These are phyloP conservation scores for Palythoa heliodiscus DNA, from an alignment of 92 coral and sea anemone species.

Conservation along the genomic window DNA sequence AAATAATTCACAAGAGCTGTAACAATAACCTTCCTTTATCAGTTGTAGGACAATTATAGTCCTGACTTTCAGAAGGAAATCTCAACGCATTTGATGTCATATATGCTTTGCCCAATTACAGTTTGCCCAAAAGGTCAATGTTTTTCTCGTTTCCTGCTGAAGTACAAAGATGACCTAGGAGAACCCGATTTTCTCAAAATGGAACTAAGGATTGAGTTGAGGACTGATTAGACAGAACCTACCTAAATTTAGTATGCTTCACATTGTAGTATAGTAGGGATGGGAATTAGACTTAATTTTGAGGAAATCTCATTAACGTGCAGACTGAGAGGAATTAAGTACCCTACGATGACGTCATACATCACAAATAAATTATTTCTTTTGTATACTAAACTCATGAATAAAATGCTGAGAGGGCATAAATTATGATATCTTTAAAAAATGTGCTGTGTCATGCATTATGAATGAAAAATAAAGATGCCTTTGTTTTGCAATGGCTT, in stretches of 20 bases:
- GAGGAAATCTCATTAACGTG: no score
- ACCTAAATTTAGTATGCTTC: not conserved
- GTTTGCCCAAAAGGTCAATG: constrained; percentile 39
- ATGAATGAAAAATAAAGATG: no score
- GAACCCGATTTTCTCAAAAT: constrained; percentile 22
- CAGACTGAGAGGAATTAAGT: no score
- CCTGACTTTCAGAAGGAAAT: constrained; percentile 51
- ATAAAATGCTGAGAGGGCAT: no score
- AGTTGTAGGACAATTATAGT: constrained; percentile 45
- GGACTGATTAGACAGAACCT: not conserved
- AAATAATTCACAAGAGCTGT: constrained; percentile 1
- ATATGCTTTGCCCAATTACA: constrained; percentile 39
- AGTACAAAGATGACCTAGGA: constrained; percentile 31
- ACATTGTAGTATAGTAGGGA: no score
- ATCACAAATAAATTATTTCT: no score
- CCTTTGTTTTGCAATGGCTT: no score
- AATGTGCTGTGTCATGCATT: no score
- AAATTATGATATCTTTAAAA: no score
- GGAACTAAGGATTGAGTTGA: constrained; percentile 9
- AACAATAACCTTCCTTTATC: constrained; percentile 43
- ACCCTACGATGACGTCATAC: no score
- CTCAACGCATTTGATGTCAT: constrained; percentile 43
- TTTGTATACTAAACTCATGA: no score
- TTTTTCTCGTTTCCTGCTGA: constrained; percentile 37
- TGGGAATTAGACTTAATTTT: no score